These are phyloP conservation scores for Euphydryas editha DNA, from an alignment of 2,888 invertebrate species.

Conservation along the genomic window DNA sequence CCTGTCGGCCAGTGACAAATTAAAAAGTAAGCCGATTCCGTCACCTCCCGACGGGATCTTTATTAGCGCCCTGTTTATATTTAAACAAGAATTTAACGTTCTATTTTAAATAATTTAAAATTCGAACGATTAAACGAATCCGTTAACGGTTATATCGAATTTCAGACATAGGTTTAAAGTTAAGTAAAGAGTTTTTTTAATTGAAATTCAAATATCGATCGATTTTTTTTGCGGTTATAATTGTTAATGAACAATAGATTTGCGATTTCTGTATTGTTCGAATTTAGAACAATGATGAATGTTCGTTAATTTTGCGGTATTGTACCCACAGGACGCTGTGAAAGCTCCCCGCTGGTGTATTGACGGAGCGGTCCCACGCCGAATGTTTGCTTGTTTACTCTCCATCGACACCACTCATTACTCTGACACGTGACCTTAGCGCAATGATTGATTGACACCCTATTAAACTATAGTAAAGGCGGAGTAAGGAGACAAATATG, in stretches of 20 bases:
- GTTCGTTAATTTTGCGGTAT: conserved; percentile 22
- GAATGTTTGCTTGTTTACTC: conserved; percentile 52
- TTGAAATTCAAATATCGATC: conserved; percentile 4
- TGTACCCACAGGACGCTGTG: not conserved
- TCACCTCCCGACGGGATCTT: conserved; percentile 5
- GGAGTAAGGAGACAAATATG: conserved; percentile 3
- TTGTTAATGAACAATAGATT: conserved; percentile 10
- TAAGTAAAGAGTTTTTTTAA: no score
- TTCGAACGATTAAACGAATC: not conserved
- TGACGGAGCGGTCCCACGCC: conserved; percentile 20
- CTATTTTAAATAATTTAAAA: not conserved
- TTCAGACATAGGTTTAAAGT: no score
- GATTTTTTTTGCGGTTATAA: not conserved
- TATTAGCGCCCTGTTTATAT: not conserved
- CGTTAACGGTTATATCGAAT: no score
- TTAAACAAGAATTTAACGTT: conserved; percentile 5
- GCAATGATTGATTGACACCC: conserved; percentile 50
- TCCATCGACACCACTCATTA: conserved; percentile 53
- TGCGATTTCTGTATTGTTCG: conserved; percentile 1
- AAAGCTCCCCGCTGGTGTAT: conserved; percentile 6
- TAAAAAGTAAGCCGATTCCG: conserved; percentile 7
- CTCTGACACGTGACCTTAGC: conserved; percentile 63
- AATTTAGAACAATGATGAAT: conserved; percentile 14
- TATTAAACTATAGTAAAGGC: conserved; percentile 18
- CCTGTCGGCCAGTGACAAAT: conserved; percentile 15